Base-by-base conservation (phyloP, 2,113 vertebrate species). In the Eurypyga helias region DNA sequence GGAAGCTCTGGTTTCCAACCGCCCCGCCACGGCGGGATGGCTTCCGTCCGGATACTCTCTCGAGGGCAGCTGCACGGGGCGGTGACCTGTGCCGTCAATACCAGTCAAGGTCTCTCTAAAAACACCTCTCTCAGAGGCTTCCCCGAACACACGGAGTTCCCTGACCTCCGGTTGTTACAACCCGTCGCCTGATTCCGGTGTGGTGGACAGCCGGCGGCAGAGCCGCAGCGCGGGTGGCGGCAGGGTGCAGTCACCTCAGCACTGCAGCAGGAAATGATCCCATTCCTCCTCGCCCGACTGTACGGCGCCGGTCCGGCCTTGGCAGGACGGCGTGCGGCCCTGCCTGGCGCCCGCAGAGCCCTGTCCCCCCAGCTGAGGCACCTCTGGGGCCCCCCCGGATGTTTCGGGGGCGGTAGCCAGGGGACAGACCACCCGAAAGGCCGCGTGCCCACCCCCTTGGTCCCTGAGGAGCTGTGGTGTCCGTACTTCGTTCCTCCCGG, bases 241-340 rank as follows among this genome's bases (percentile, higher is more conserved):
- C 28, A 5, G 61, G 46, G 57, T 3, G 20, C 34, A 29, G 41
- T 4, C 34, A 4, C n/a, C n/a, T 5, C 25, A 21, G 57, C 21
- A 8, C 34, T 3, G 14, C 41, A 5, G 69, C 24, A 0, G 1
- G 45, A 23, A 16, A 45, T 66, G 2, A 11, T 7, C 3, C 26
- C 8, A 0, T 7, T 16, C 2, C 43, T 64, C 61, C 9, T n/a
- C 46, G 12, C 61, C 17, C 5, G 11, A 12, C 17, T 9, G 8
- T 13, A 3, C 3, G 23, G 13, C 51, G 19, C 17, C 31, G 5
- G 7, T 3, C 12, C 7, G 11, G n/a, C 1, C 78, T 7, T 12
- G 7, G 38, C 54, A 18, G 48, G n/a, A 12, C 1, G 2, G 2
- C 36, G 4, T 3, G 4, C 7, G 1, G 2, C 13, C 36, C 26